Conservation (phyloP, 2,888 invertebrate species). For the Heterodera filipjevi region DNA sequence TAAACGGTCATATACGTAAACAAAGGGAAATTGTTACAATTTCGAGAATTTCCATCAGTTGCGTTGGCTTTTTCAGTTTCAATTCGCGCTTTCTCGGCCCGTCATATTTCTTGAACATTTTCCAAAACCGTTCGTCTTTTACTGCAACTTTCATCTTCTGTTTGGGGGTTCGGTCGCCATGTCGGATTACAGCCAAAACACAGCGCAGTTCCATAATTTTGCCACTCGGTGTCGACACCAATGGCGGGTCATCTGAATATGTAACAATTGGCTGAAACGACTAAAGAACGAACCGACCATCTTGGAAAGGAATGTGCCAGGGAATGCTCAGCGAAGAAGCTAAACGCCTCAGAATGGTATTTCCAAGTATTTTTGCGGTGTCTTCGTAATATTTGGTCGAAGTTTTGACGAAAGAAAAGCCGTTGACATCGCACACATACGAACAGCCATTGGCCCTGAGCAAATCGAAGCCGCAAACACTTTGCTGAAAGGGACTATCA, state of each 20-base stretch:
- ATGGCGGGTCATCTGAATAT: slow-evolving; percentile 88
- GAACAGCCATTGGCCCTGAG: slow-evolving; percentile 93
- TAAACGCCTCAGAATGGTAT: slow-evolving; percentile 91
- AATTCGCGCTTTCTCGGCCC: slow-evolving; percentile 93
- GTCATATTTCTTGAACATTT: slow-evolving; percentile 95
- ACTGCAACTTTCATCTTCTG: slow-evolving; percentile 92
- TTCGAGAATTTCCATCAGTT: slow-evolving; percentile 94
- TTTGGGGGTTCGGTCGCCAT: slow-evolving; percentile 97
- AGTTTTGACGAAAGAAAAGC: slow-evolving; percentile 99
- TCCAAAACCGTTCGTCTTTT: slow-evolving; percentile 74
- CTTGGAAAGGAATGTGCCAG: slow-evolving; percentile 92
- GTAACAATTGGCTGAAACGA: neutral
- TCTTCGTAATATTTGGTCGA: slow-evolving; percentile 99
- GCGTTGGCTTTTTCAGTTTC: slow-evolving; percentile 94
- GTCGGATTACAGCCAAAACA: slow-evolving; percentile 71
- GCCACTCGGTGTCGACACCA: slow-evolving; percentile 96
- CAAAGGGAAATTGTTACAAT: slow-evolving; percentile 28
- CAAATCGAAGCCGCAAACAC: slow-evolving; percentile 97
- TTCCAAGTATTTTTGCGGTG: slow-evolving; percentile 95
- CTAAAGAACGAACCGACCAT: slow-evolving; percentile 29
- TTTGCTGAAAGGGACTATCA: slow-evolving; percentile 73
- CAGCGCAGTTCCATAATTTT: slow-evolving; percentile 82
- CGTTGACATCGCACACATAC: slow-evolving; percentile 99
- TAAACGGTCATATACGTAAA: neutral
- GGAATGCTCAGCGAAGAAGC: slow-evolving; percentile 95